Conservation (phyloP, 2,113 vertebrate genomes). For the Beaufortia kweichowensis region DNA sequence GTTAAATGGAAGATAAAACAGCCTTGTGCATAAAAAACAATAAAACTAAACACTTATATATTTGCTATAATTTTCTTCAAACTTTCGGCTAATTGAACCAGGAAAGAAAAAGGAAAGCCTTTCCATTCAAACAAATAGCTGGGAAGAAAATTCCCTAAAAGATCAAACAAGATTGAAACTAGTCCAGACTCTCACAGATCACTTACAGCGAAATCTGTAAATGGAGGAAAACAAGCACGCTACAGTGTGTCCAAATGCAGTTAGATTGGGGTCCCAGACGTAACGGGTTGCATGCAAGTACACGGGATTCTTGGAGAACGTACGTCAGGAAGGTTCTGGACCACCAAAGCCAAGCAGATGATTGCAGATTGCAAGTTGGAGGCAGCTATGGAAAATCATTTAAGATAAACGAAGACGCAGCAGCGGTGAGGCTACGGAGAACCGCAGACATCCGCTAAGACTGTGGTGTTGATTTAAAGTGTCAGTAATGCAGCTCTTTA, state of each 20-base stretch:
- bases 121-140: slow-evolving; percentile 25
- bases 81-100: slow-evolving; percentile 24
- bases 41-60: too few species aligned
- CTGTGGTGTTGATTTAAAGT: neutral
- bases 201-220: slow-evolving; percentile 23
- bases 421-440: slow-evolving; percentile 2
- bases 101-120: neutral
- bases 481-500: neutral
- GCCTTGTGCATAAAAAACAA: too few species aligned
- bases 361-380: slow-evolving; percentile 32
- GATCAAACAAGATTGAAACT: slow-evolving; percentile 33
- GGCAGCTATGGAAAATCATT: slow-evolving; percentile 38
- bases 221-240: neutral
- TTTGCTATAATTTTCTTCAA: slow-evolving; percentile 14
- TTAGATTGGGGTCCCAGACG: slow-evolving; percentile 30
- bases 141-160: slow-evolving; percentile 27
- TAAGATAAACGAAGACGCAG: slow-evolving; percentile 29
- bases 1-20: too few species aligned
- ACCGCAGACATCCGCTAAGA: slow-evolving; percentile 24
- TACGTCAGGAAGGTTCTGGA: slow-evolving; percentile 24
- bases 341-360: slow-evolving; percentile 25
- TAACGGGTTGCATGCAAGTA: slow-evolving; percentile 33
- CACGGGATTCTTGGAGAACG: slow-evolving; percentile 14
- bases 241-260: slow-evolving; percentile 34
- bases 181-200: slow-evolving; percentile 29